Conservation (phyloP, 2,113 vertebrate species). For the Grammatotria lemairii region DNA sequence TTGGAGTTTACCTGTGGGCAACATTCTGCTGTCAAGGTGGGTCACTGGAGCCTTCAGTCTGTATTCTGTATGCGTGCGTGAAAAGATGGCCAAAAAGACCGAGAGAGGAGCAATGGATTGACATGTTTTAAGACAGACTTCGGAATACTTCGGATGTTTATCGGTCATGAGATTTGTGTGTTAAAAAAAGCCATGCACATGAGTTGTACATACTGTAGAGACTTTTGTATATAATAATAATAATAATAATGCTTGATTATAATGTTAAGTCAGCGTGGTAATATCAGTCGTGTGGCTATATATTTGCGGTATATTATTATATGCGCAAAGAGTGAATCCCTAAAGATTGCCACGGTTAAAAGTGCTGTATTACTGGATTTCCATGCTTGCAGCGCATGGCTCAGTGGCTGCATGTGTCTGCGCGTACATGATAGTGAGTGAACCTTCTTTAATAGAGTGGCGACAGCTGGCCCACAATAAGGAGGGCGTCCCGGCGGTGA, state of each 20-base stretch:
- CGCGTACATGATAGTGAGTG: neutral
- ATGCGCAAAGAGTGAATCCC: neutral
- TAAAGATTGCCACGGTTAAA: neutral
- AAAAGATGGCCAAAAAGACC: neutral
- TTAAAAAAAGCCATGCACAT: neutral
- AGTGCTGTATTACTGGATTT: neutral
- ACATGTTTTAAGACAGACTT: neutral
- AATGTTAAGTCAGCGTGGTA: neutral
- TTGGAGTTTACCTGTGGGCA: slow-evolving; percentile 63
- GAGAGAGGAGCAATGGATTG: neutral
- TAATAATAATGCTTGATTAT: neutral
- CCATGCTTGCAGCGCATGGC: neutral
- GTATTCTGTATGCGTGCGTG: neutral
- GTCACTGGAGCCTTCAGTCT: neutral
- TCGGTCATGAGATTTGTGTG: neutral
- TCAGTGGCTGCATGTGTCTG: neutral
- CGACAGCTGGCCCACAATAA: slow-evolving; percentile 46
- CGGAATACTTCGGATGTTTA: neutral
- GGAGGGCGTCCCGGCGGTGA: neutral
- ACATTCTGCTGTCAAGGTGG: slow-evolving; percentile 62
- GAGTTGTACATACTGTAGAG: neutral
- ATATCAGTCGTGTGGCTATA: neutral
- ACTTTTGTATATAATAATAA: neutral
- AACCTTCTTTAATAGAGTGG: neutral
- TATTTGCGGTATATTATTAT: neutral